These are phyloP conservation scores for Carassius gibelio DNA, from an alignment of 2,113 vertebrate genomes.

Conservation along the genomic window DNA sequence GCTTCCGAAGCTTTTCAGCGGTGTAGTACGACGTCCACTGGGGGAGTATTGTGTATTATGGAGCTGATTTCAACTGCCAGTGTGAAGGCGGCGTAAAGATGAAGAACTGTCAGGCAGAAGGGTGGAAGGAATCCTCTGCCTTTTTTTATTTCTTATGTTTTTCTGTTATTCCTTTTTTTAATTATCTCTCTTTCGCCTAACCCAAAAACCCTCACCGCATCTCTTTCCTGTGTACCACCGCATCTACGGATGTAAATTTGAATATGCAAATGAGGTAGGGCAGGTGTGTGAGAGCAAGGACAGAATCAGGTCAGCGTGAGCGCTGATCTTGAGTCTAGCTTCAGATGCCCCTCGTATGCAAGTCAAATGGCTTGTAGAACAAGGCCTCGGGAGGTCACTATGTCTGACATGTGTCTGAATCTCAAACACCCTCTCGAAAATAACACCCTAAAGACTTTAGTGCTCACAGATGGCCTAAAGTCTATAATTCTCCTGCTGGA, in stretches of 20 bases:
- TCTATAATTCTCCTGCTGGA: background rate
- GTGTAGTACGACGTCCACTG: too few species aligned
- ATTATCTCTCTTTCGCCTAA: background rate
- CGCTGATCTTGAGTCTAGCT: conserved; percentile 15
- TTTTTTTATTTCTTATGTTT: conserved; percentile 4
- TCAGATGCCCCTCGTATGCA: conserved; percentile 63
- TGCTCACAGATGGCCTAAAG: background rate
- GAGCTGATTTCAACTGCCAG: too few species aligned
- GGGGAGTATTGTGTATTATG: too few species aligned
- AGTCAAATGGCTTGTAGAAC: conserved; percentile 69
- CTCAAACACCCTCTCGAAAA: background rate
- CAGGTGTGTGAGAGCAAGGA: conserved; percentile 75
- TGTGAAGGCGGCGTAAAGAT: conserved; percentile 59
- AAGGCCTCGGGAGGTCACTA: conserved; percentile 57
- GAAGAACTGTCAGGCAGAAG: conserved; percentile 63
- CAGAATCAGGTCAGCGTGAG: conserved; percentile 70
- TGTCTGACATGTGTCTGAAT: conserved; percentile 40
- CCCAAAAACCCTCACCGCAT: background rate
- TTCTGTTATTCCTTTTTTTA: background rate
- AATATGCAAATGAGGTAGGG: conserved; percentile 73
- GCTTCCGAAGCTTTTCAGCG: too few species aligned
- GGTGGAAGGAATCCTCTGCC: conserved; percentile 38
- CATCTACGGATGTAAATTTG: conserved; percentile 68
- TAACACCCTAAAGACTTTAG: conserved; percentile 15
- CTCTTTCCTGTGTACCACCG: conserved; percentile 22